Evolutionary conservation across 2,888 invertebrate species (phyloP), one percentile per base, ranked within the genome.

Genomic region (Chymomyza fuscimana): DNA sequence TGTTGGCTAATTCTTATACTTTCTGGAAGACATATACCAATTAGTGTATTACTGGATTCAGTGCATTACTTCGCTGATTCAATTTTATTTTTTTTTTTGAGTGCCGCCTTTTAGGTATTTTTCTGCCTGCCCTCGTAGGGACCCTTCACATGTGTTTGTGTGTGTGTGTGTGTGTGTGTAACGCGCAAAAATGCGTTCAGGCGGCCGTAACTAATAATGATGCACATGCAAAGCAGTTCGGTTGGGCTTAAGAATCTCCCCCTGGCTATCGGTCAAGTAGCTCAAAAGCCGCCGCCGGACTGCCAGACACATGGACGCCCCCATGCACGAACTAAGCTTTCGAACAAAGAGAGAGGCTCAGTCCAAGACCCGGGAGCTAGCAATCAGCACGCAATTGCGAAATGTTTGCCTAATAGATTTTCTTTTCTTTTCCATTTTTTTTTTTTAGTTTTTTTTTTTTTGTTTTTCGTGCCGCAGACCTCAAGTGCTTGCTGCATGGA

Each of bases 381-480:
- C 82, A 86, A 89, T 88, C 89, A 88, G 82, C 85, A 85, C 81
- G 89, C 87, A 87, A 86, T 87, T 86, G 87, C 79, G 81, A 81
- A 79, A 84, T 84, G 86, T 87, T 87, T 82, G 76, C 83, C 86
- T 86, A 87, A 84, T 86, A 87, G 83, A 87, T 87, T 80, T 81
- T 25, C 25, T 58, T 15, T 22, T 58, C 58, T 19, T 58, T 25
- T 15, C 56, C 19, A n/a, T 2, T 7, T 16, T 56, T 5, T 56
- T n/a, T n/a, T 5, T 56, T 56, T 56, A n/a, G n/a, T n/a, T 56
- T 56, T 9, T 19, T 19, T 56, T 56, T 16, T 83, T 79, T 73
- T 77, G 86, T 82, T 15, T 22, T 58, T 22, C 25, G 15, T 63
- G 50, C 15, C 12, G 9, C 58, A 58, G 29, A 22, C 10, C 5